Base-by-base conservation (phyloP, 1,140 invertebrate species). In the Nasonia giraulti region DNA sequence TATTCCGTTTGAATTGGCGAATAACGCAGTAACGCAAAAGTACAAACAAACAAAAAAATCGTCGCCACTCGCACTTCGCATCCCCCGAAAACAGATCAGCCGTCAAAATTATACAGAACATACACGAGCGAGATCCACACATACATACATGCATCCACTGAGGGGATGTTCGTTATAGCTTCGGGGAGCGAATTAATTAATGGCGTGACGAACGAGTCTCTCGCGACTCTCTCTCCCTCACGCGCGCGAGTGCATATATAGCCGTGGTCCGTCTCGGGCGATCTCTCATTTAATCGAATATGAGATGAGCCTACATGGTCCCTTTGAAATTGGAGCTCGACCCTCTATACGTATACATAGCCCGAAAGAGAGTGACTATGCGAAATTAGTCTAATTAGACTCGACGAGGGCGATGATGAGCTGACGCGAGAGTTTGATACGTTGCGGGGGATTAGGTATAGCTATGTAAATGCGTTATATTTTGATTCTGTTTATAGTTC, bases 281-380 rank as follows among this genome's bases (percentile, higher is more conserved):
- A 82, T 75, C 44, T 62, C 86, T 86, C 85, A 76, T 87, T 86
- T 87, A 88, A 88, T 88, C 86, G 87, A 86, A 88, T 86, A 85
- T 82, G 85, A 86, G 85, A 88, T 87, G 85, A 87, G 84, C 80
- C 80, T 68, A 82, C 69, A 84, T 81, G 79, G 74, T 83, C 62
- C 47, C 71, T 27, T 82, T 23, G 71, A 82, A 74, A 82, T 62
- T 82, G 17, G 69, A 80, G 37, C 79, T 20, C 50, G 79, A 7
- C 55, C 55, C 20, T n/a, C 55, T 62, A 37, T 17, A 3, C 17
- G 20, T 62, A 7, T 62, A 62, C 20, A 14, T 7, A 62, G n/a
- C 55, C 76, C 75, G 79, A 50, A 81, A 33, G 50, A 82, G 17
- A 78, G 55, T 79, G 20, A n/a, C 55, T 50, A 50, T 17, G 44